Base-by-base conservation (phyloP, 2,797 vertebrate genomes). In the Anabas testudineus region DNA sequence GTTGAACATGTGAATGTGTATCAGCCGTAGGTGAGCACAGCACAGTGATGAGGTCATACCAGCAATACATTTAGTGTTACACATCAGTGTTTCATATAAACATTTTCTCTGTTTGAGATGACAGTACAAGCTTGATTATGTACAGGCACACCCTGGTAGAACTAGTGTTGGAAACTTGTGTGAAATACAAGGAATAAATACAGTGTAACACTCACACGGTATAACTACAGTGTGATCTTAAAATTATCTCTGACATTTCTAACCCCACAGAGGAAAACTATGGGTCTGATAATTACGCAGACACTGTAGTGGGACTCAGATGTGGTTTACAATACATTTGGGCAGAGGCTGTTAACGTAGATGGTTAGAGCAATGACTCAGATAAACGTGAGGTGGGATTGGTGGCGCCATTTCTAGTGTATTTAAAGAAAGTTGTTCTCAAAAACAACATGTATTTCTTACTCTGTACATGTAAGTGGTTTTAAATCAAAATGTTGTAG, bases 241-340 rank as follows among this genome's bases (percentile, higher is more conserved):
- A 84, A 57, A 46, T 1, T 30, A 66, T 55, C 47, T 52, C 53
- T 30, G 46, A 73, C 46, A 60, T 79, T 76, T 78, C 16, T 41
- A 59, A 68, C 54, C 54, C 43, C 58, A 68, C 51, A 36, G 21
- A 24, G 67, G 14, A 70, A 53, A 63, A 56, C 16, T 65, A 60
- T 66, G 59, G 34, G 41, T 46, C 19, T 66, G 48, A 62, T 1
- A 1, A 43, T 67, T 52, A 63, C 46, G 62, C 34, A 18, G 43
- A 69, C 61, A 21, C 10, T 16, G 59, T 18, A 41, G 37, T 48
- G 39, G 28, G 48, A 63, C 46, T 62, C 34, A 70, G 75, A 79
- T 74, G 46, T 80, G 64, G 61, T 76, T 65, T 82, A 80, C 43
- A 39, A 55, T 56, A 49, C 22, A 43, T 65, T 73, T 53, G 70